Evolutionary conservation across 1,140 invertebrate genomes (phyloP).

Genomic region (Drosophila dunni): DNA sequence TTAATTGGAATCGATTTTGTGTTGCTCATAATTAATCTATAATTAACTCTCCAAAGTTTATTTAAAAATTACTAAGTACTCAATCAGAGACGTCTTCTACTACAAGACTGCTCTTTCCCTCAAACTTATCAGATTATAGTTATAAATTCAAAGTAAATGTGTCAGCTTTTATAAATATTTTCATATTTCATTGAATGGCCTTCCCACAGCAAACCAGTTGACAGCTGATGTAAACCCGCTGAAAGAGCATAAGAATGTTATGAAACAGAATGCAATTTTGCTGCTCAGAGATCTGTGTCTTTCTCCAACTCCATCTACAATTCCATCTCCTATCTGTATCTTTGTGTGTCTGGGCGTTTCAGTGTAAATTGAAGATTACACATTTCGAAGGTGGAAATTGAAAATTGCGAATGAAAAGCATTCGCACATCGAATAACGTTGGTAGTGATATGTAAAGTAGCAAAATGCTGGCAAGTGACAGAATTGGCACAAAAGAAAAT

Average conservation of each 20-base stretch:
- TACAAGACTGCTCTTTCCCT: too few species aligned
- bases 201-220: background rate
- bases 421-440: constrained; percentile 54
- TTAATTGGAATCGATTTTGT: background rate
- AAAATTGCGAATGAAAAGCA: constrained; percentile 71
- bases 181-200: background rate
- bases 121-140: background rate
- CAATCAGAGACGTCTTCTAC: too few species aligned
- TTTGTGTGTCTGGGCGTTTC: constrained; percentile 20
- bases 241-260: constrained; percentile 18
- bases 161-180: constrained; percentile 9
- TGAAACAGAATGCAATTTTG: constrained; percentile 65
- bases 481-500: constrained; percentile 29
- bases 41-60: too few species aligned
- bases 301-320: background rate
- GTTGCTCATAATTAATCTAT: too few species aligned
- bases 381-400: constrained; percentile 76
- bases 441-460: constrained; percentile 71
- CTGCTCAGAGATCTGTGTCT: constrained; percentile 42
- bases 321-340: background rate
- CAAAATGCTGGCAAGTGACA: constrained; percentile 53
- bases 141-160: background rate
- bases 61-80: too few species aligned
- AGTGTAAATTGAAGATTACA: constrained; percentile 77
- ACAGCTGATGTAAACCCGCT: background rate